A percentile compares a stretch with the other conserved stretches of the same genome.
phyloP scores from a whole-genome alignment of 2,113 vertebrate genomes.

The Ptilonorhynchus violaceus region DNA sequence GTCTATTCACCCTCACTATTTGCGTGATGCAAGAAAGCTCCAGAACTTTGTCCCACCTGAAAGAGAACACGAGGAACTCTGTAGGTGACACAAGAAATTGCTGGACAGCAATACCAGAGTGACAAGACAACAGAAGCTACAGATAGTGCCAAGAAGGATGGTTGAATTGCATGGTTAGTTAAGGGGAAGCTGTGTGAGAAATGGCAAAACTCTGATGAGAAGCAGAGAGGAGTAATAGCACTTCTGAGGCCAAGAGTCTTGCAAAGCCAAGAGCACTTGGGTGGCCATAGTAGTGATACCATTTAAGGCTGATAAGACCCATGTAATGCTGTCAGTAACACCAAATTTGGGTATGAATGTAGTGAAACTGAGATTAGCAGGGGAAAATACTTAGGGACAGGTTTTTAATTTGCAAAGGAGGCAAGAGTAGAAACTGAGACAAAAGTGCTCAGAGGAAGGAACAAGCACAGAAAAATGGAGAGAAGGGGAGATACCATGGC shows the following conservation, averaged over 20 bases:
- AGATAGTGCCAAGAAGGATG: not conserved
- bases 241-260: not conserved
- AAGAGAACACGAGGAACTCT: not conserved
- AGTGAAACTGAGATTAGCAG: not conserved
- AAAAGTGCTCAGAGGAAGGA: rapidly evolving
- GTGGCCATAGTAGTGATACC: not conserved
- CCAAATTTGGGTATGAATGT: not conserved
- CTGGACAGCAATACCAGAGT: not conserved
- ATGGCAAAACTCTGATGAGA: not conserved
- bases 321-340: not conserved
- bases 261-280: not conserved
- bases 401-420: not conserved
- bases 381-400: not conserved
- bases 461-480: not conserved
- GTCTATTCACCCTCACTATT: not conserved
- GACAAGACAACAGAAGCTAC: not conserved
- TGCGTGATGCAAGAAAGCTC: not conserved
- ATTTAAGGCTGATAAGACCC: not conserved
- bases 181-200: not conserved
- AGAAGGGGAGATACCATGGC: not conserved
- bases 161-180: not conserved
- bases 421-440: not conserved
- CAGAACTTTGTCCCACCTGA: not conserved
- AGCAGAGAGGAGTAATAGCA: not conserved
- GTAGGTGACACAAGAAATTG: not conserved